Evolutionary conservation across 2,113 vertebrate genomes (phyloP).

Genomic region (Petromus typicus): DNA sequence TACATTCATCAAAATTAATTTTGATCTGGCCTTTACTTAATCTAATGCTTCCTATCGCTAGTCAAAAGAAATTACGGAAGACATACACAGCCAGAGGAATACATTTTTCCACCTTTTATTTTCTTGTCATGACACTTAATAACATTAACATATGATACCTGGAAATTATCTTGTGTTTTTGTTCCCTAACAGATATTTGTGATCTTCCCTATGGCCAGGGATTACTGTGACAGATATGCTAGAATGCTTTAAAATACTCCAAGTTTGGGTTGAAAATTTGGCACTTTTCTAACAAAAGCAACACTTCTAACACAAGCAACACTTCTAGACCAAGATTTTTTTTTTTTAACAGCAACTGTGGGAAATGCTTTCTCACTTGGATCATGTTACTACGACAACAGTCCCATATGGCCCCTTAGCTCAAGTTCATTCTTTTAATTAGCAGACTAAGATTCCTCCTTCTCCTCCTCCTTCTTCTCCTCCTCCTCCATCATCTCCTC

Average conservation of each 20-base stretch:
- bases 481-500: neutral
- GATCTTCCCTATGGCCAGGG: neutral
- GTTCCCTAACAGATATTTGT: constrained; percentile 19
- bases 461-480: neutral
- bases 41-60: neutral
- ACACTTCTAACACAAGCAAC: constrained; percentile 4
- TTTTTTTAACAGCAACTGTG: constrained; percentile 2
- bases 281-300: constrained; percentile 25
- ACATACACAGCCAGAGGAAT: neutral
- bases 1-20: neutral
- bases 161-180: constrained; percentile 35
- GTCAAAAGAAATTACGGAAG: constrained; percentile 6
- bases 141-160: constrained; percentile 33
- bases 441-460: constrained; percentile 70
- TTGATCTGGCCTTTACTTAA: constrained; percentile 2
- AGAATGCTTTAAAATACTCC: neutral
- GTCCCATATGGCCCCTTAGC: constrained; percentile 59
- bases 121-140: constrained; percentile 52
- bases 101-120: constrained; percentile 33
- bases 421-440: constrained; percentile 79
- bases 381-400: constrained; percentile 62
- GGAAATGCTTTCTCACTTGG: constrained; percentile 47
- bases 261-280: constrained; percentile 26
- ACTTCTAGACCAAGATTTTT: neutral
- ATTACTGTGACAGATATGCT: neutral